These are phyloP conservation scores for Riptortus pedestris DNA, from an alignment of 1,140 invertebrate species.

Conservation along the genomic window DNA sequence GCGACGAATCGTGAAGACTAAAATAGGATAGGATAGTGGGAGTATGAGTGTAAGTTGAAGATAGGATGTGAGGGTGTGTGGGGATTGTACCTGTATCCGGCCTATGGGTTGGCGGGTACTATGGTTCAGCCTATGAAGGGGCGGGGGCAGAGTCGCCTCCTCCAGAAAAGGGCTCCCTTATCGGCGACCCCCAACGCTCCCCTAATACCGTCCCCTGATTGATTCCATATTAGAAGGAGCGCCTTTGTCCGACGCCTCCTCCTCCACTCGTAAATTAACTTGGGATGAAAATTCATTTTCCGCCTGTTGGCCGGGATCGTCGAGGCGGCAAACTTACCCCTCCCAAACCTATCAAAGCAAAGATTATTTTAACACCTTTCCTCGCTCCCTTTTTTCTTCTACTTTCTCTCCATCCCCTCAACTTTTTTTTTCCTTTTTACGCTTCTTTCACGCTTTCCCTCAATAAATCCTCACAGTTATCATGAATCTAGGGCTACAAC, in stretches of 20 bases:
- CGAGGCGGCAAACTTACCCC: constrained; percentile 14
- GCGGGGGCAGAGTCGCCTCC: background rate
- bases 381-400: constrained; percentile 10
- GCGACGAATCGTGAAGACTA: too few species aligned
- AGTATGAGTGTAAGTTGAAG: background rate
- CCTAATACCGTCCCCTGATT: constrained; percentile 17
- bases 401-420: constrained; percentile 2
- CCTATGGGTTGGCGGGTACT: too few species aligned
- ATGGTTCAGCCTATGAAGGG: too few species aligned
- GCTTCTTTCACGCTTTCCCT: background rate
- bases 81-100: too few species aligned
- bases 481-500: background rate
- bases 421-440: background rate
- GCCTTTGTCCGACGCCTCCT: constrained; percentile 11
- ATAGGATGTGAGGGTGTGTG: background rate
- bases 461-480: background rate
- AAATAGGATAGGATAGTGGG: too few species aligned
- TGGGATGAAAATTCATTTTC: constrained; percentile 29
- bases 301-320: constrained; percentile 21
- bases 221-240: constrained; percentile 19
- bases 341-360: constrained; percentile 11
- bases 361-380: constrained; percentile 19
- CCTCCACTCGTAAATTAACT: constrained; percentile 29
- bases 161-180: constrained; percentile 3
- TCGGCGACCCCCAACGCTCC: constrained; percentile 8